Base-by-base conservation (phyloP, 2,797 vertebrate genomes). In the Enteromius paludinosus region DNA sequence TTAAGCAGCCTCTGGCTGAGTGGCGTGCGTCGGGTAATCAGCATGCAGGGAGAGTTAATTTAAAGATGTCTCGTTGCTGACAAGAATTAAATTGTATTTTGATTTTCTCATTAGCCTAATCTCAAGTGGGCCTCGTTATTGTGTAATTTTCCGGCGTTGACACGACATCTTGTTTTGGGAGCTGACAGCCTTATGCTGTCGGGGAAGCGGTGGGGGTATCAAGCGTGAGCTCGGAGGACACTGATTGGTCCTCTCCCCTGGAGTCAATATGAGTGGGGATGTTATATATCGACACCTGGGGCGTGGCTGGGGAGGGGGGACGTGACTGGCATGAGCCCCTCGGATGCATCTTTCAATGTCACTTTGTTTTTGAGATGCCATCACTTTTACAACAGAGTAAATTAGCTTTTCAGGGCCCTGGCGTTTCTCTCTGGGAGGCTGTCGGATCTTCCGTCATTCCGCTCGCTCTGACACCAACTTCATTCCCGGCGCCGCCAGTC, bases 31-130 rank as follows among this genome's bases (percentile, higher is more conserved):
- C 87, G 91, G 92, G 94, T 94, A 95, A 95, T 95, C 94, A 94
- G 94, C 93, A 91, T 92, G 93, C 90, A 87, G 85, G 86, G 88
- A 95, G 94, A 94, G 93, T 94, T 95, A 93, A 95, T 95, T 95
- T 95, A 95, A 95, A 95, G 94, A 94, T 88, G 90, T 89, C 91
- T 92, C 84, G 82, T 88, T 85, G 84, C 93, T 95, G 95, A 95
- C 94, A 95, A 94, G 94, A 95, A 95, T 94, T 93, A 95, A 95
- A 95, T 95, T 95, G 94, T 94, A 93, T 95, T 95, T 94, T 93
- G 93, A 94, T 95, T 95, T 94, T 96, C 94, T 96, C 95, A 96
- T 95, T 95, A 95, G 95, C 94, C 94, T 94, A 94, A 95, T 95
- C 94, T 95, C 94, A 91, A 94, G 94, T 93, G 94, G 92, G 93